Evolutionary conservation across 2,888 invertebrate species (phyloP), one percentile per base, ranked within the genome.

Genomic region (Pinctada fucata): DNA sequence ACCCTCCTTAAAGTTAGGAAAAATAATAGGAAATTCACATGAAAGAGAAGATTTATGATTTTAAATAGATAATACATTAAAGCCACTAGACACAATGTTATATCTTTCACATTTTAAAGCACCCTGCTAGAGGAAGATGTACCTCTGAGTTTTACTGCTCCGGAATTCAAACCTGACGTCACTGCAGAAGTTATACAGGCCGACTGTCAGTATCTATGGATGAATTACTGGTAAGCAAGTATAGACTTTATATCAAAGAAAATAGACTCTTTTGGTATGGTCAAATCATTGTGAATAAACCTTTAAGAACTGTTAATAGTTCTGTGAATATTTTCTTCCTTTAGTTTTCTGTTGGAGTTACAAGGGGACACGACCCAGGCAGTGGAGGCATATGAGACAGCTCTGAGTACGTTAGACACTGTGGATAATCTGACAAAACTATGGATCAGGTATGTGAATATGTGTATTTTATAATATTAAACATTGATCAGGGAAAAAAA

Each of bases 351-450:
- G 79, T 72, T 90, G 76, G 89, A 90, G 75, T 82, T 89, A 16
- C 85, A 88, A 73, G 87, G 88, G 3, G 86, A 88, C 68, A 45
- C 69, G 16, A 66, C 68, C 4, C 81, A 85, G 66, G 85, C 86
- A n/a, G 75, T 86, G 58, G 90, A 91, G 68, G 82, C 85, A 71
- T 90, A 88, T 80, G 91, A 91, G 78, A 87, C 88, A 13, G 88
- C 89, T 16, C 76, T 90, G 31, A 87, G 85, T 67, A 79, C 83
- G 52, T 68, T 88, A n/a, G 74, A 68, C 47, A 80, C 78, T n/a
- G 79, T 75, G 6, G 68, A 76, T 31, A 84, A 88, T 74, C 78
- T 88, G 47, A 78, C 83, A 72, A 79, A 83, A 68, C 70, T 88
- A 58, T 89, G 88, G 88, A 63, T 76, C 71, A 84, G 88, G 89